These are phyloP conservation scores for Agrypnus murinus DNA, from an alignment of 2,888 invertebrate species.

Conservation along the genomic window DNA sequence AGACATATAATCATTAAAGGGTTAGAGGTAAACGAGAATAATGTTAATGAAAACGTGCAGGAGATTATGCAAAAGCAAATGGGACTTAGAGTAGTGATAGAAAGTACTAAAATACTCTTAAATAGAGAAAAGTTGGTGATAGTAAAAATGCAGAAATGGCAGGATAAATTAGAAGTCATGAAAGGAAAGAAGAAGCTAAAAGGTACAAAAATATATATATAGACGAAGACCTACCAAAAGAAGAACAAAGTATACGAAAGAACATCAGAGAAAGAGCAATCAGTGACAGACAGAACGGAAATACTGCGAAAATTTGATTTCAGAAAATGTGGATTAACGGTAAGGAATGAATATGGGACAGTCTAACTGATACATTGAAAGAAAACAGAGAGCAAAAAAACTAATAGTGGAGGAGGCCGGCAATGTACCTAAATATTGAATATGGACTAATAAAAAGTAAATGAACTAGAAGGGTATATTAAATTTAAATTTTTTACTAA, in stretches of 20 bases:
- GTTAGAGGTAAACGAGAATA: conserved; percentile 10
- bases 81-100: background rate
- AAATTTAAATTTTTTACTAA: no score
- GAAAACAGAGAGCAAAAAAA: conserved; percentile 12
- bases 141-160: conserved; percentile 21
- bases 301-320: conserved; percentile 18
- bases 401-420: conserved; percentile 6
- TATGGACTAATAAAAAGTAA: no score
- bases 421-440: no score
- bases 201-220: conserved; percentile 13
- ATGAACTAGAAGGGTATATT: no score
- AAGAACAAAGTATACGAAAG: conserved; percentile 27
- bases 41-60: background rate
- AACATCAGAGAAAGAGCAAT: conserved; percentile 26
- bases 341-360: conserved; percentile 19
- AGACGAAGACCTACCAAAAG: conserved; percentile 30
- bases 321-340: conserved; percentile 19
- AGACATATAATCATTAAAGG: conserved; percentile 3
- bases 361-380: background rate
- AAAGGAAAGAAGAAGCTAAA: no score
- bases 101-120: conserved; percentile 18
- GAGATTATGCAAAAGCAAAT: conserved; percentile 8
- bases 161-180: conserved; percentile 22
- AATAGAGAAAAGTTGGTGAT: background rate
- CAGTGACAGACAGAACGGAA: conserved; percentile 10